These are phyloP conservation scores for Xanthia togata DNA, from an alignment of 2,888 invertebrate species.

Conservation along the genomic window DNA sequence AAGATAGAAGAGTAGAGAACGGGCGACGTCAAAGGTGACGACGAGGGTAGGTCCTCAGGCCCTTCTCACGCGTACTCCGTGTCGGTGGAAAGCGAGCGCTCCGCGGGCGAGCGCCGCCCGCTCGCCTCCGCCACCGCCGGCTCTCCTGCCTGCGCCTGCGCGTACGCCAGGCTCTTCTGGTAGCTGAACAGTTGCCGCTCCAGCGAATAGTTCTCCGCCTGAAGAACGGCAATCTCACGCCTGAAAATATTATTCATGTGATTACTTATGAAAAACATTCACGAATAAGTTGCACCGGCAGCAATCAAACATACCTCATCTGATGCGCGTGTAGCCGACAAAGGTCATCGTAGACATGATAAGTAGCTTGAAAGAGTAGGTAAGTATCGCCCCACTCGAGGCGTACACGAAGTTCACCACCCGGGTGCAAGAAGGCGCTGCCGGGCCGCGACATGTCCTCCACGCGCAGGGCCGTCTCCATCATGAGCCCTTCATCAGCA, in stretches of 20 bases:
- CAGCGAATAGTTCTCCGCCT: conserved; percentile 95
- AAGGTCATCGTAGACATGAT: conserved; percentile 96
- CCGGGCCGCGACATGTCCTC: conserved; percentile 93
- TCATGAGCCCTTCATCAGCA: conserved; percentile 94
- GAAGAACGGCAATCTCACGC: conserved; percentile 94
- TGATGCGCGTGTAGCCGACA: conserved; percentile 95
- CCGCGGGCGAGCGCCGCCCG: conserved; percentile 88
- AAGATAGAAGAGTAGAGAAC: conserved; percentile 85
- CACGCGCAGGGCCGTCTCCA: conserved; percentile 94
- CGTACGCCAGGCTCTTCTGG: conserved; percentile 94
- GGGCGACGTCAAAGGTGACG: conserved; percentile 75
- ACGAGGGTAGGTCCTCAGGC: conserved; percentile 61
- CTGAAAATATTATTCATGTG: conserved; percentile 83
- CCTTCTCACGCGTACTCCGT: conserved; percentile 93
- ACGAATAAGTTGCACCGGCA: neutral
- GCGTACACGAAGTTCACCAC: conserved; percentile 93
- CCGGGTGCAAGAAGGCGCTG: conserved; percentile 93
- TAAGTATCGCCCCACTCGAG: conserved; percentile 96
- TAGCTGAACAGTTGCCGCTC: conserved; percentile 96
- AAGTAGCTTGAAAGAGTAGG: conserved; percentile 94
- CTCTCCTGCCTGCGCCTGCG: conserved; percentile 91
- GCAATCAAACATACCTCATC: conserved; percentile 91
- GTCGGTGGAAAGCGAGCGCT: conserved; percentile 92
- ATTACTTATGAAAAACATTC: conserved; percentile 3
- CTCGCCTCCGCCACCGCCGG: conserved; percentile 80